Evolutionary conservation across 2,113 vertebrate genomes (phyloP), one percentile per base, ranked within the genome.

Genomic region (Vombatus ursinus): DNA sequence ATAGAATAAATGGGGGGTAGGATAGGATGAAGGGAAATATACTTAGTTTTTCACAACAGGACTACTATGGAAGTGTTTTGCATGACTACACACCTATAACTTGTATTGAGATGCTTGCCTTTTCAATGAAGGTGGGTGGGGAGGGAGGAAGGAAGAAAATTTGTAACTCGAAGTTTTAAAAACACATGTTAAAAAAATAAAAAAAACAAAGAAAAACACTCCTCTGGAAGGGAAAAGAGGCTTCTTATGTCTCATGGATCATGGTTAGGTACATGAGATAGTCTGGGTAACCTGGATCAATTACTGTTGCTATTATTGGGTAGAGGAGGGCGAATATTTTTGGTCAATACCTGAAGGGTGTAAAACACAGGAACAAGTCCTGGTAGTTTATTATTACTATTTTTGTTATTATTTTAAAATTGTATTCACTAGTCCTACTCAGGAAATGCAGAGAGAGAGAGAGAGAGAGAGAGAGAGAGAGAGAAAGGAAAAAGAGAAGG

Each of bases 201-300:
- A n/a, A n/a, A n/a, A n/a, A n/a, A n/a, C n/a, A n/a, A n/a, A n/a
- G n/a, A n/a, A n/a, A n/a, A n/a, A n/a, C n/a, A n/a, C n/a, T n/a
- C n/a, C n/a, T n/a, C 95, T 92, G 26, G 54, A 95, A 95, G 68
- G 89, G 0, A 8, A 96, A 94, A 61, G 28, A 96, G 94, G 61
- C 97, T 98, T 95, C 98, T 98, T 93, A 98, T 98, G 95, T 68
- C 54, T 94, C 44, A 19, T 57, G 49, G 49, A 19, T 93, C 92
- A 96, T 96, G 95, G 53, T 97, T 98, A 68, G 96, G 94, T 91
- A 91, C 47, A 50, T 96, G 61, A 96, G 90, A 92, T 90, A 68
- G 96, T 37, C 37, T 91, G 50, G 91, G 90, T 95, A 93, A 94
- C 92, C 19, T 50, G 49, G 6, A 95, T 48, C 23, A 94, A 50